These are phyloP conservation scores for Elachura formosa DNA, from an alignment of 2,113 vertebrate genomes.

Conservation along the genomic window DNA sequence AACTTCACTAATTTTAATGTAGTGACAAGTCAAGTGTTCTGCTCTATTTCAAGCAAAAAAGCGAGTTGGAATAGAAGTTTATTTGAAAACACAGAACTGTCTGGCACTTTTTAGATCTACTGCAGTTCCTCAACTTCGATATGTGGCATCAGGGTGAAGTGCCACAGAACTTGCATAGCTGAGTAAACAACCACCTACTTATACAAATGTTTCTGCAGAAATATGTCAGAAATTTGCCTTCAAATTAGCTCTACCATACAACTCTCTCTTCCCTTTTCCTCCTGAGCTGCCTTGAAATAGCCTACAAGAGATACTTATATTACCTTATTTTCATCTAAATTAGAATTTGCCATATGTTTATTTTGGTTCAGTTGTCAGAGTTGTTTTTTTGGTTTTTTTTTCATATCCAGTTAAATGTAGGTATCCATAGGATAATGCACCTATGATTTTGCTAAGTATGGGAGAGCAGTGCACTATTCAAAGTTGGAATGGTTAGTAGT, in stretches of 20 bases:
- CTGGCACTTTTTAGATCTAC: neutral
- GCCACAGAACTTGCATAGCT: neutral
- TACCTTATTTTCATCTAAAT: constrained; percentile 6
- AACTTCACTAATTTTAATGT: neutral
- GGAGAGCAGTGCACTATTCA: neutral
- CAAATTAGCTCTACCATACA: neutral
- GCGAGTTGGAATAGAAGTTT: neutral
- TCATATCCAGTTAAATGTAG: neutral
- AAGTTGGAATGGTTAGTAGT: neutral
- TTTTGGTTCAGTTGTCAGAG: neutral
- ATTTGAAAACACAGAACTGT: neutral
- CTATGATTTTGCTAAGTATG: neutral
- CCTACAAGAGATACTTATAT: neutral
- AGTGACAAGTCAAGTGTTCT: neutral
- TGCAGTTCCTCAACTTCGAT: neutral
- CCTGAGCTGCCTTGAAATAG: neutral
- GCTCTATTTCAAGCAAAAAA: neutral
- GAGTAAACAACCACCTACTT: neutral
- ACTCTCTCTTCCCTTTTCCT: neutral
- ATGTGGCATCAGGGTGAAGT: neutral
- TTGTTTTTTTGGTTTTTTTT: neutral
- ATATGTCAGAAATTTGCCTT: neutral
- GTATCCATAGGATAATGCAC: neutral
- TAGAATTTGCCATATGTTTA: neutral
- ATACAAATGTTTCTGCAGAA: neutral